Evolutionary conservation across 30 jellyfish, hydroid and myxozoan genomes (phyloP).

Genomic region (Sanderia malayensis): DNA sequence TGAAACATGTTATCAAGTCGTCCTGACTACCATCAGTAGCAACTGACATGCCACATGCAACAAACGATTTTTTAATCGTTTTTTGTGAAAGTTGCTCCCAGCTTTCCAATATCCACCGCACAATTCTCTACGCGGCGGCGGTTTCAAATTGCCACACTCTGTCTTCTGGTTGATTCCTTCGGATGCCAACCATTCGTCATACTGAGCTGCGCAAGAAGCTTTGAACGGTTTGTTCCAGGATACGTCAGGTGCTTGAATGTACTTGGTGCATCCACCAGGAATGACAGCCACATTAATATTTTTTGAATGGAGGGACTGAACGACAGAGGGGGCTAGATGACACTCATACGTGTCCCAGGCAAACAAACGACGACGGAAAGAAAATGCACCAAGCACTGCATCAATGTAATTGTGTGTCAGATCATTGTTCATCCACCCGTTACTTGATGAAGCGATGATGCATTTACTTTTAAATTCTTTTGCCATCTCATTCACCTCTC

Average conservation of each 20-base stretch:
- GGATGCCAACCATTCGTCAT: slow-evolving; percentile 31
- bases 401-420: slow-evolving; percentile 23
- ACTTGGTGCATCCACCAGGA: slow-evolving; percentile 47
- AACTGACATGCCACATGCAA: slow-evolving; percentile 6
- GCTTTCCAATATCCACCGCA: slow-evolving; percentile 41
- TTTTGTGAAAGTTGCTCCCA: slow-evolving; percentile 3
- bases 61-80: slow-evolving; percentile 1
- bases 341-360: too few relatives aligned
- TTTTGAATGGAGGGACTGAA: background rate
- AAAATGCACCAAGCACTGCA: slow-evolving; percentile 34
- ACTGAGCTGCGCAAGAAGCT: slow-evolving; percentile 9
- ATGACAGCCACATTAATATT: slow-evolving; percentile 1
- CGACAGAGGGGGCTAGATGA: slow-evolving; percentile 25
- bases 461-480: slow-evolving; percentile 29
- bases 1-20: slow-evolving; percentile 25
- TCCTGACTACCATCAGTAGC: slow-evolving; percentile 39
- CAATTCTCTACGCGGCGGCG: slow-evolving; percentile 26
- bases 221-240: slow-evolving; percentile 38
- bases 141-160: slow-evolving; percentile 35
- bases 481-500: slow-evolving; percentile 20
- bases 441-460: slow-evolving; percentile 38
- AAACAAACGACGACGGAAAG: slow-evolving; percentile 20
- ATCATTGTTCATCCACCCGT: slow-evolving; percentile 69
- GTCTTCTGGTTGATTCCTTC: slow-evolving; percentile 7
- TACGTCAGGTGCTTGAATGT: slow-evolving; percentile 29